Evolutionary conservation across 2,888 invertebrate genomes (phyloP), one percentile per base, ranked within the genome.

Genomic region (Anticlea derivata): DNA sequence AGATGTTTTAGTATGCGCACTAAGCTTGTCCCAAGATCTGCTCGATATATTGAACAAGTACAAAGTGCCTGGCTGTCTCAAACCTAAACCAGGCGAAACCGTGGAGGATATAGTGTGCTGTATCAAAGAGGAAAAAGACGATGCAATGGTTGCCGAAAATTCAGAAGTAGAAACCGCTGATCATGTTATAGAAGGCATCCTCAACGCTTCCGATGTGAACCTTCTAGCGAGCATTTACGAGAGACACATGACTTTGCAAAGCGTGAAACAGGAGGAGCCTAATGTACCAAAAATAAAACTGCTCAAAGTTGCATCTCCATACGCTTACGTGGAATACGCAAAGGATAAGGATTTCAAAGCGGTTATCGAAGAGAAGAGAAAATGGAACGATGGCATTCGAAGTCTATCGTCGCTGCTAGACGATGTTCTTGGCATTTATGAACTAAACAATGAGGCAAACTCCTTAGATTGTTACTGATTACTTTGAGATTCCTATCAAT

Each of bases 371-470:
- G 91, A 93, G 47, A 93, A 93, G 60, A 91, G 83, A 38, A 91
- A 92, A 40, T 96, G 96, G 95, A 86, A 94, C 26, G 91, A 92
- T 37, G 92, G 93, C 17, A 93, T 93, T 34, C 92, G 93, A n/a
- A 94, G 93, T 62, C 90, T 96, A 8, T 92, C 92, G 1, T 95
- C 95, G 0, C 84, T 96, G 2, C 76, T 96, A 1, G 95, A 96
- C 66, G 96, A 96, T 75, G 94, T 96, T 55, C 75, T 95, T 12
- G 92, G 93, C 6, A 89, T 93, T 43, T 92, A 94, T 63, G 90
- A 92, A 59, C 70, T 79, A 0, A 83, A 77, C 27, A 72, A 75
- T 22, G 92, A 93, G 54, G 81, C 92, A 0, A 94, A 94, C 66
- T 84, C 89, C 20, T 92, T 95, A 87, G 95, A 95, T 84, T 95